Evolutionary conservation across 2,113 vertebrate genomes (phyloP).

Genomic region (Dolichotis patagonum): DNA sequence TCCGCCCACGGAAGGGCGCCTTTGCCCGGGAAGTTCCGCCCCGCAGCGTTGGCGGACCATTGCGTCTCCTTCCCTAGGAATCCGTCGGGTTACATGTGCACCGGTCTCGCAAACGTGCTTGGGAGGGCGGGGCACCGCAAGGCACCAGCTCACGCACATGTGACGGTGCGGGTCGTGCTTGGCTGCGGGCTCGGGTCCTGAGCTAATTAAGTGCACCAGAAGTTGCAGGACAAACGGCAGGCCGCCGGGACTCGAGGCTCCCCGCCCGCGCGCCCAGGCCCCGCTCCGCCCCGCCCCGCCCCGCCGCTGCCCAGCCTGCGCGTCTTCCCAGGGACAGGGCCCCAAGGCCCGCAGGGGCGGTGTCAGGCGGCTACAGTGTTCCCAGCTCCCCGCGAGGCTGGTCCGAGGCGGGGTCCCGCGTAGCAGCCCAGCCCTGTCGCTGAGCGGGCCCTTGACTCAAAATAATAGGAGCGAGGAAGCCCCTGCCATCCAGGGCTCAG

Average conservation of each 20-base stretch:
- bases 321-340: neutral
- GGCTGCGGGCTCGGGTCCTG: neutral
- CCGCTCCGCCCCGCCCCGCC: too few relatives aligned
- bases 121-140: too few relatives aligned
- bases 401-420: neutral
- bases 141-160: neutral
- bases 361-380: neutral
- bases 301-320: neutral
- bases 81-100: accelerated
- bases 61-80: accelerated
- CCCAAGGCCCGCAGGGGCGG: neutral
- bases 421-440: neutral
- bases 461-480: neutral
- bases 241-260: too few relatives aligned
- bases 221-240: neutral
- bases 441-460: neutral
- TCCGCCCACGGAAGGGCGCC: neutral
- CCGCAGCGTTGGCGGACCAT: accelerated
- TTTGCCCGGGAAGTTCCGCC: accelerated
- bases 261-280: neutral
- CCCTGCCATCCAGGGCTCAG: neutral
- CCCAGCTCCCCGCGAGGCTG: neutral
- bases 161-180: neutral
- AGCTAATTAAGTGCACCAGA: neutral
- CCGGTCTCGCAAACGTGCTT: neutral